A percentile compares a stretch with the other conserved stretches of the same genome.
These are phyloP conservation scores for Aproaerema taeniolella DNA, from an alignment of 2,888 invertebrate species.

Conservation along the genomic window DNA sequence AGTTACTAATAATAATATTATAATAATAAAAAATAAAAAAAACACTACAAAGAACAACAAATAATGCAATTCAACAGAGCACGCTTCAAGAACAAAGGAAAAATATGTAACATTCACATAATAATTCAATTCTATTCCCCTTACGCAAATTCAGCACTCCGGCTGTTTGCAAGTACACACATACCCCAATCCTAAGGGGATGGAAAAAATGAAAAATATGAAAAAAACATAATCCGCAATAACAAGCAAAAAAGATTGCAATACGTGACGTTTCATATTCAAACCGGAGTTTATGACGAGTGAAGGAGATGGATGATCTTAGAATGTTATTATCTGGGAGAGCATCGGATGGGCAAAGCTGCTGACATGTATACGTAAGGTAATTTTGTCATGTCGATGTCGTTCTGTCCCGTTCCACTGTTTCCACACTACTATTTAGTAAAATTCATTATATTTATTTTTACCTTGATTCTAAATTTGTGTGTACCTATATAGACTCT, in stretches of 20 bases:
- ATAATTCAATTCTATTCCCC: background rate
- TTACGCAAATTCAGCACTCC: background rate
- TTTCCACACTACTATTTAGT: too few species aligned
- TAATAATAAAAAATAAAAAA: too few species aligned
- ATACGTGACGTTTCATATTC: background rate
- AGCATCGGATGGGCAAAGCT: too few species aligned
- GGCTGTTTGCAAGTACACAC: background rate
- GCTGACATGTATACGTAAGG: too few species aligned
- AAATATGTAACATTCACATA: background rate
- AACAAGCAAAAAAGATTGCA: background rate
- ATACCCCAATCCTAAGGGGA: background rate
- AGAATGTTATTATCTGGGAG: background rate
- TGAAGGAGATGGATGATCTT: background rate
- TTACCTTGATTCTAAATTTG: too few species aligned
- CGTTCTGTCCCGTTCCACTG: too few species aligned
- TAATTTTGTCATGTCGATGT: too few species aligned
- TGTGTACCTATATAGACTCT: too few species aligned
- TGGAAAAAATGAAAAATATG: background rate
- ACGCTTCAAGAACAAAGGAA: background rate
- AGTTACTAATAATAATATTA: too few species aligned
- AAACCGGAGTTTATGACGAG: conserved; percentile 1
- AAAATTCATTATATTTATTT: too few species aligned
- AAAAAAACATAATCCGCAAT: background rate
- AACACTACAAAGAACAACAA: too few species aligned
- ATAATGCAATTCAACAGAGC: too few species aligned